Base-by-base conservation (phyloP, 2,797 vertebrate genomes). In the Novumbra hubbsi region DNA sequence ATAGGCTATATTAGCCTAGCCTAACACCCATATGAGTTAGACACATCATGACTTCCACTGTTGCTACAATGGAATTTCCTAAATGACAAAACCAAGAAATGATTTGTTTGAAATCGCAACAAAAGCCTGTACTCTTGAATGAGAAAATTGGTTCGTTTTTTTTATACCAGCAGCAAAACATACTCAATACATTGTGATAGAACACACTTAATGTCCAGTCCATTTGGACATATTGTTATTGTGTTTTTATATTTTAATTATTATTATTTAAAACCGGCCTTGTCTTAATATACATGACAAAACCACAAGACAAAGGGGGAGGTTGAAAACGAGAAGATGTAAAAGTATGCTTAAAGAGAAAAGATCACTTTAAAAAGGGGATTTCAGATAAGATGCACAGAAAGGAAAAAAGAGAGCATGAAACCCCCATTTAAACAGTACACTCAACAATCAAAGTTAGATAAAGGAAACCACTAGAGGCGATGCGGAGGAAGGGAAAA, bases 401-500 rank as follows among this genome's bases (percentile, higher is more conserved):
- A 76, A 68, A 78, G 68, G 55, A 63, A 74, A 64, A 70, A 52
- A 27, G 66, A 73, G 32, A 70, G 19, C 52, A 41, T 65, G 50
- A 50, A 79, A 73, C 73, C 45, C 48, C 38, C 60, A 70, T 83
- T 68, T 71, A 73, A 57, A 71, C 68, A 69, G 69, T 79, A 70
- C 70, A 34, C 73, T 68, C n/a, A 73, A 62, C 74, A 71, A 66
- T 55, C 0, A 8, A 70, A 70, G 1, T 4, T 38, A 74, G 3
- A 16, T 65, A 28, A 68, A 24, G 71, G 45, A 80, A 50, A 70
- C 67, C 48, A 28, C 41, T 34, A 32, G 27, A 32, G 45, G 19
- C 38, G 9, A 52, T 45, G 73, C 45, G 50, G 67, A 68, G 68
- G 77, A 77, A 50, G 78, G 87, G 70, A 79, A 82, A 76, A 76